phyloP scores from a whole-genome alignment of 64 coral and sea anemone species.

The Actinia tenebrosa region DNA sequence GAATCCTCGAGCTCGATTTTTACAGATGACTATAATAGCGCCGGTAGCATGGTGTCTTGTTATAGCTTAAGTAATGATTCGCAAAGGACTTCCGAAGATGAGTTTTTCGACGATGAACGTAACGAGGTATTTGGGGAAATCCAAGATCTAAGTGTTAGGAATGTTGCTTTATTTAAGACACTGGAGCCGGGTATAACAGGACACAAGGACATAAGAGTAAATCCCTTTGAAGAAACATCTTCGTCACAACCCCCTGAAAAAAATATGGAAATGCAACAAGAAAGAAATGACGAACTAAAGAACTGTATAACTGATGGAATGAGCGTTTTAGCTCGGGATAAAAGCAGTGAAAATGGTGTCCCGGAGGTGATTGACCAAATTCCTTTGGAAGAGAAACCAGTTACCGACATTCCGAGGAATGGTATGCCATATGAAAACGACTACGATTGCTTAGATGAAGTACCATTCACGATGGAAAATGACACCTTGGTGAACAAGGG shows the following conservation, averaged over 20 bases:
- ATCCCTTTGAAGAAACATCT: not conserved
- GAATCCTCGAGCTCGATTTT: not conserved
- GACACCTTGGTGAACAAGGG: not conserved
- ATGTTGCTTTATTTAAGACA: not conserved
- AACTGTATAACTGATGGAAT: not conserved
- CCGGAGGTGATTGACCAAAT: not conserved
- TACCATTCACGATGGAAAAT: not conserved
- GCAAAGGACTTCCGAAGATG: constrained; percentile 21
- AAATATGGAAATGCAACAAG: not conserved
- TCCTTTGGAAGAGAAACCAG: not conserved
- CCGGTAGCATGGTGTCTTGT: not conserved
- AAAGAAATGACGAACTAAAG: not conserved
- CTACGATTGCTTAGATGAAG: constrained; percentile 1
- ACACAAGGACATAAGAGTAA: not conserved
- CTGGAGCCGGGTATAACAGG: not conserved
- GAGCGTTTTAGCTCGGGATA: not conserved
- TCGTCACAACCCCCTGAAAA: not conserved
- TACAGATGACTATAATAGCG: not conserved
- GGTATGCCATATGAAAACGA: constrained; percentile 11
- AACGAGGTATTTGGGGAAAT: not conserved
- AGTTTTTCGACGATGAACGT: not conserved
- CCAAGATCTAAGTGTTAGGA: not conserved
- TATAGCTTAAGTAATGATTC: constrained; percentile 26
- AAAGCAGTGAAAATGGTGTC: not conserved
- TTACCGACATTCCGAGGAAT: not conserved